These are phyloP conservation scores for Thalassophryne amazonica DNA, from an alignment of 2,797 vertebrate species.

Conservation along the genomic window DNA sequence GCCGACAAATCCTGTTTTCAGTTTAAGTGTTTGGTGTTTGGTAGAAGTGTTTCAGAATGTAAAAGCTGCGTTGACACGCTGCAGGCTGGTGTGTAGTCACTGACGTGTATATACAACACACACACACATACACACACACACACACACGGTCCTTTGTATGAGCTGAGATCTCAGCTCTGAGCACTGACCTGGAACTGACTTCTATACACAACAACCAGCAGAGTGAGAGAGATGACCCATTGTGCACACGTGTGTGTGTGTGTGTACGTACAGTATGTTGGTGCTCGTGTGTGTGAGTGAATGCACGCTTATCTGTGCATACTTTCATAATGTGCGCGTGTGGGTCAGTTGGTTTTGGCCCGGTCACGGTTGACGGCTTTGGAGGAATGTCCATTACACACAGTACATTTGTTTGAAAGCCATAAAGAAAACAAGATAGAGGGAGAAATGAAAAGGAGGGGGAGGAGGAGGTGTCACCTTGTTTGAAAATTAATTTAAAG, in stretches of 20 bases:
- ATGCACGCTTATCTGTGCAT: conserved; percentile 26
- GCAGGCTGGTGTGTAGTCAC: conserved; percentile 24
- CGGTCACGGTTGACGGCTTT: conserved; percentile 59
- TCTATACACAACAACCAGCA: conserved; percentile 72
- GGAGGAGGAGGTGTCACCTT: neutral
- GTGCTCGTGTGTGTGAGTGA: conserved; percentile 5
- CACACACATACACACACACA: conserved; percentile 25
- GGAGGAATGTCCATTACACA: conserved; percentile 69
- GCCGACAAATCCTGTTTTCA: conserved; percentile 25
- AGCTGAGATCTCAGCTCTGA: conserved; percentile 64
- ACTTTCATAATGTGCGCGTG: conserved; percentile 30
- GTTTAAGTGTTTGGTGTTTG: conserved; percentile 23
- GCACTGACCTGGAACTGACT: conserved; percentile 73
- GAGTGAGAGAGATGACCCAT: conserved; percentile 67
- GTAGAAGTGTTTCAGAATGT: conserved; percentile 41
- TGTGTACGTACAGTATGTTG: conserved; percentile 27
- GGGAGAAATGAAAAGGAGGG: neutral
- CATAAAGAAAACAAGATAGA: conserved; percentile 61
- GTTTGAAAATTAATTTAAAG: conserved; percentile 51
- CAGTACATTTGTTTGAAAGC: conserved; percentile 62
- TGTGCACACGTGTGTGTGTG: conserved; percentile 31
- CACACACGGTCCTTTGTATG: conserved; percentile 51
- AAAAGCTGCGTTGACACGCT: conserved; percentile 43
- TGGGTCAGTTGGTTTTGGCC: conserved; percentile 64
- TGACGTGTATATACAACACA: conserved; percentile 27